phyloP scores from a whole-genome alignment of 2,797 vertebrate species.

The Gila robusta region DNA sequence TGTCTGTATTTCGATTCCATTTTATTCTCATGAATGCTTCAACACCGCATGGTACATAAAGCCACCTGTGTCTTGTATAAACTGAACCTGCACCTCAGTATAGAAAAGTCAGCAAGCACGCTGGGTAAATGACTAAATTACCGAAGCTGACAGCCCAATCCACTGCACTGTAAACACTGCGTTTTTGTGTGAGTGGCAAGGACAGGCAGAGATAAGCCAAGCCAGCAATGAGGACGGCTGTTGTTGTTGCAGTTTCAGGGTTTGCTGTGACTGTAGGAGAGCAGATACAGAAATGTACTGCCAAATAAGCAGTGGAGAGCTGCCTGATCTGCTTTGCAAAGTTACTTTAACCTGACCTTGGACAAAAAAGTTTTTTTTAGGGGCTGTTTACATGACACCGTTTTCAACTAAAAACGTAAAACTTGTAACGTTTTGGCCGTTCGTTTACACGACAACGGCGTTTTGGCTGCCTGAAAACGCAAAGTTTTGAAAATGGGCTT shows the following conservation, averaged over 20 bases:
- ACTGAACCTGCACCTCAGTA: conserved; percentile 6
- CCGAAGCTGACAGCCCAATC: conserved; percentile 36
- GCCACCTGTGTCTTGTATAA: conserved; percentile 30
- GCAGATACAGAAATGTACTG: conserved; percentile 6
- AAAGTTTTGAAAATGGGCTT: too few species aligned
- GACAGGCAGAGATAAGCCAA: conserved; percentile 33
- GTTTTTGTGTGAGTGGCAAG: conserved; percentile 25
- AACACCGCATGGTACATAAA: conserved; percentile 21
- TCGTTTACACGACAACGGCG: too few species aligned
- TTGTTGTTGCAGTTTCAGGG: conserved; percentile 30
- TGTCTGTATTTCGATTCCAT: conserved; percentile 1
- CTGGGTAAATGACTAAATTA: conserved; percentile 45
- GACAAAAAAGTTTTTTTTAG: background rate
- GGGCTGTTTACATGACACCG: too few species aligned
- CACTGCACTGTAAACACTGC: conserved; percentile 39
- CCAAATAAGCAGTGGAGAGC: conserved; percentile 16
- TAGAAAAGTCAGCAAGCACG: conserved; percentile 24
- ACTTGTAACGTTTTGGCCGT: too few species aligned
- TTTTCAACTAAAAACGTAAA: too few species aligned
- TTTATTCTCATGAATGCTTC: conserved; percentile 13
- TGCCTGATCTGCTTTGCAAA: background rate
- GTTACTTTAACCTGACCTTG: conserved; percentile 31
- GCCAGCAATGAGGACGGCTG: conserved; percentile 25
- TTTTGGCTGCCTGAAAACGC: too few species aligned
- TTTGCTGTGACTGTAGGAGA: conserved; percentile 19